Evolutionary conservation across 1,140 invertebrate genomes (phyloP).

Genomic region (Oncopodura yosiiana): DNA sequence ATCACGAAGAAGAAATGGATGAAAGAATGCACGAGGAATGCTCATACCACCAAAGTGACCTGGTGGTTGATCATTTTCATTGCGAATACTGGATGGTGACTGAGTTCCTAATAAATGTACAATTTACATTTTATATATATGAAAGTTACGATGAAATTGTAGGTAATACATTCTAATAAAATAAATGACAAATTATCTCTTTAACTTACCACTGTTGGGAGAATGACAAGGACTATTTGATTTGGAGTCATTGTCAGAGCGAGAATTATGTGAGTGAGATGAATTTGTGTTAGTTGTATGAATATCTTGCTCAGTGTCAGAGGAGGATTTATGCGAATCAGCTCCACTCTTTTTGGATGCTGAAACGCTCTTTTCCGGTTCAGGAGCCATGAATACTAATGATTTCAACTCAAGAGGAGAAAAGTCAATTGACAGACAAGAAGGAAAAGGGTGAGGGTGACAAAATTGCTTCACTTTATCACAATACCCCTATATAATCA

Average conservation of each 20-base stretch:
- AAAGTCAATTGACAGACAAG: too few relatives aligned
- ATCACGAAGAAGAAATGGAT: slow-evolving; percentile 32
- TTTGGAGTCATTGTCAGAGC: slow-evolving; percentile 12
- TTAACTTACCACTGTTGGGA: slow-evolving; percentile 28
- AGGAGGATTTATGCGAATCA: slow-evolving; percentile 24
- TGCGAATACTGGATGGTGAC: slow-evolving; percentile 16
- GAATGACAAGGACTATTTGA: slow-evolving; percentile 27
- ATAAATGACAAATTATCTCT: not conserved
- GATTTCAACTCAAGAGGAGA: not conserved
- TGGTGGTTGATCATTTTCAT: slow-evolving; percentile 7
- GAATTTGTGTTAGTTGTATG: not conserved
- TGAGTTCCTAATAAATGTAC: slow-evolving; percentile 23
- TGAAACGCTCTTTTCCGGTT: slow-evolving; percentile 31
- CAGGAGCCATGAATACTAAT: slow-evolving; percentile 27
- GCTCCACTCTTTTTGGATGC: slow-evolving; percentile 28
- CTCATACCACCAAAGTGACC: slow-evolving; percentile 21
- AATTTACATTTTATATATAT: not conserved
- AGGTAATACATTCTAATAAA: not conserved
- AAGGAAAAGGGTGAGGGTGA: not conserved
- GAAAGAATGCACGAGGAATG: slow-evolving; percentile 25
- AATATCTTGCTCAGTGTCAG: slow-evolving; percentile 10
- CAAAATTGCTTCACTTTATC: too few relatives aligned
- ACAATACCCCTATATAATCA: too few relatives aligned
- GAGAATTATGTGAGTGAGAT: not conserved
- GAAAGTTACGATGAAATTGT: not conserved